Conservation (phyloP, 2,888 invertebrate species). For the Cheilosia scutellata region DNA sequence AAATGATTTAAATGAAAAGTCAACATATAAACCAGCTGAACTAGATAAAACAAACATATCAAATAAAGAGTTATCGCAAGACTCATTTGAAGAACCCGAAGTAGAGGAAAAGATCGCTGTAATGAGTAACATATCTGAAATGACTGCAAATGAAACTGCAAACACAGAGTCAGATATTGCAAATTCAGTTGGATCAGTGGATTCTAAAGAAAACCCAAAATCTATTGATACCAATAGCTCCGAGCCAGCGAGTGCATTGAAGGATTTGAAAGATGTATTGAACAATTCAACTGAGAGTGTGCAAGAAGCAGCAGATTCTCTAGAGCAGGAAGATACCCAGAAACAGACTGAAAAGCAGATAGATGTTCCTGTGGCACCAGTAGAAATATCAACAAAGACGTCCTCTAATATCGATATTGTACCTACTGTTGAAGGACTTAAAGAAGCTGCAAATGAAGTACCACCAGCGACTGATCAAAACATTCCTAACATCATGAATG, state of each 20-base stretch:
- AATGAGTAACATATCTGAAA: neutral
- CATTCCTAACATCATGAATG: neutral
- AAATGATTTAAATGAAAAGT: neutral
- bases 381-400: neutral
- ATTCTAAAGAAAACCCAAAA: neutral
- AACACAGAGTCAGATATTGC: neutral
- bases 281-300: neutral
- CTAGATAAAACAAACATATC: neutral
- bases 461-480: neutral
- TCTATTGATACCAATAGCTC: no score
- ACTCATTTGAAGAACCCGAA: neutral
- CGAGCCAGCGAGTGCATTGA: no score
- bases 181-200: neutral
- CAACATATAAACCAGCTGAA: no score
- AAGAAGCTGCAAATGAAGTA: neutral
- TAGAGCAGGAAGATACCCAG: no score
- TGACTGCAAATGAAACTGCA: neutral
- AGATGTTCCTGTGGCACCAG: no score
- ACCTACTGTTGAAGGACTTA: neutral
- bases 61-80: neutral
- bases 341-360: no score
- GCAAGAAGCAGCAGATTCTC: neutral
- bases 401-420: neutral
- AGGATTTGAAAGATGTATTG: neutral
- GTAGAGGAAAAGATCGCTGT: neutral